These are phyloP conservation scores for Seriola quinqueradiata DNA, from an alignment of 2,113 vertebrate genomes.

Conservation along the genomic window DNA sequence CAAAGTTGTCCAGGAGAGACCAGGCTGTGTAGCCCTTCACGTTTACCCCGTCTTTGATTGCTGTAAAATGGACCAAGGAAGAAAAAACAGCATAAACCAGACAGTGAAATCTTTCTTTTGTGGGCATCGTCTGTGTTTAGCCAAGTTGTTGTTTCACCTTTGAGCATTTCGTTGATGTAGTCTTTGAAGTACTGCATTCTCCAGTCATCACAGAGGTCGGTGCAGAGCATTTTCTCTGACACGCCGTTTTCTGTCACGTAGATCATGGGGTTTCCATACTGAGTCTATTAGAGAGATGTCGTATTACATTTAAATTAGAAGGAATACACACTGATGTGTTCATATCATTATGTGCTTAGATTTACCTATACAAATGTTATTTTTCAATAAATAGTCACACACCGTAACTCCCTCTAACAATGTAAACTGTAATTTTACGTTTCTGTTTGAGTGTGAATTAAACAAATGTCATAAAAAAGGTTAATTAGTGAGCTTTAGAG, in stretches of 20 bases:
- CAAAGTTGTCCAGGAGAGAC: slow-evolving; percentile 94
- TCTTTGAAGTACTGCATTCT: slow-evolving; percentile 91
- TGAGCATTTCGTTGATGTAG: slow-evolving; percentile 94
- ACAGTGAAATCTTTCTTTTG: not conserved
- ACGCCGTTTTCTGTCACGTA: slow-evolving; percentile 94
- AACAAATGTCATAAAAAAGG: too few species aligned
- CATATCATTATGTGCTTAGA: too few species aligned
- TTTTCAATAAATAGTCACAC: too few species aligned
- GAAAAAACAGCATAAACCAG: not conserved
- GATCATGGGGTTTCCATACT: slow-evolving; percentile 90
- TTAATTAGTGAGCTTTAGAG: too few species aligned
- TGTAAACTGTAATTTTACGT: too few species aligned
- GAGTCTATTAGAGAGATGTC: slow-evolving; percentile 81
- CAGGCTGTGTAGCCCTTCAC: slow-evolving; percentile 92
- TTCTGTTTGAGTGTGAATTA: too few species aligned
- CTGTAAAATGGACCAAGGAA: slow-evolving; percentile 71
- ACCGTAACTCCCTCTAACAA: too few species aligned
- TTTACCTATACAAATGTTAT: too few species aligned
- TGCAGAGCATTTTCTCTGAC: slow-evolving; percentile 86
- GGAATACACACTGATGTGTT: too few species aligned
- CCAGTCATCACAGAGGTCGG: slow-evolving; percentile 91
- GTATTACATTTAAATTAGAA: not conserved
- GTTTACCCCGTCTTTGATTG: slow-evolving; percentile 90
- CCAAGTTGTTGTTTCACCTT: slow-evolving; percentile 83
- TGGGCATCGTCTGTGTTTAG: not conserved